phyloP scores from a whole-genome alignment of 2,888 invertebrate genomes.

The Lochmaea crataegi region DNA sequence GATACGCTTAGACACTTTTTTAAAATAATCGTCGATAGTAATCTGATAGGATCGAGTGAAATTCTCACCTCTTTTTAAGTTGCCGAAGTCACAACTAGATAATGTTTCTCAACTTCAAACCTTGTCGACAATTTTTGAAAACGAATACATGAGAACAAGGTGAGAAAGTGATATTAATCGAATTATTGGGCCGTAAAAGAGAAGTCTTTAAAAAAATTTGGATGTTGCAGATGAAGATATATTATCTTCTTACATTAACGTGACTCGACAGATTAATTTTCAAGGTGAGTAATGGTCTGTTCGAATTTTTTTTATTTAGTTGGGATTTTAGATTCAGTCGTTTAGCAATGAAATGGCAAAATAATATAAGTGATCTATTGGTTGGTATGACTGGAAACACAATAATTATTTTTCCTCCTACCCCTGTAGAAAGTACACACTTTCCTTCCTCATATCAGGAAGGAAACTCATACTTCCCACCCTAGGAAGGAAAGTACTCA shows the following conservation, averaged over 20 bases:
- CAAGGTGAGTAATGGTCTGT: not conserved
- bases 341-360: too few relatives aligned
- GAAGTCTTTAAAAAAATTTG: not conserved
- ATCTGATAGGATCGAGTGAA: not conserved
- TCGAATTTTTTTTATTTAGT: too few relatives aligned
- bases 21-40: not conserved
- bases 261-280: not conserved
- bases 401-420: too few relatives aligned
- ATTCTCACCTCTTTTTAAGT: not conserved
- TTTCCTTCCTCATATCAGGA: too few relatives aligned
- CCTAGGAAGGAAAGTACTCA: too few relatives aligned
- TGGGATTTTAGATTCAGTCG: too few relatives aligned
- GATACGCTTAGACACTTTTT: not conserved
- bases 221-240: not conserved
- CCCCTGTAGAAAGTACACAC: too few relatives aligned
- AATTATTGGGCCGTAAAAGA: not conserved
- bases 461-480: too few relatives aligned
- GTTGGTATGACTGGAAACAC: too few relatives aligned
- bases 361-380: too few relatives aligned
- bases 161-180: slow-evolving; percentile 8
- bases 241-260: not conserved
- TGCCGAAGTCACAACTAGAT: not conserved
- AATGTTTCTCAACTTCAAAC: not conserved
- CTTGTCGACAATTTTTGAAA: slow-evolving; percentile 8
- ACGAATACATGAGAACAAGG: slow-evolving; percentile 5